Percentiles rank a stretch among this genome's conserved stretches.
Conservation (phyloP, 2,797 vertebrate genomes). For the Acrocephalus scirpaceus region DNA sequence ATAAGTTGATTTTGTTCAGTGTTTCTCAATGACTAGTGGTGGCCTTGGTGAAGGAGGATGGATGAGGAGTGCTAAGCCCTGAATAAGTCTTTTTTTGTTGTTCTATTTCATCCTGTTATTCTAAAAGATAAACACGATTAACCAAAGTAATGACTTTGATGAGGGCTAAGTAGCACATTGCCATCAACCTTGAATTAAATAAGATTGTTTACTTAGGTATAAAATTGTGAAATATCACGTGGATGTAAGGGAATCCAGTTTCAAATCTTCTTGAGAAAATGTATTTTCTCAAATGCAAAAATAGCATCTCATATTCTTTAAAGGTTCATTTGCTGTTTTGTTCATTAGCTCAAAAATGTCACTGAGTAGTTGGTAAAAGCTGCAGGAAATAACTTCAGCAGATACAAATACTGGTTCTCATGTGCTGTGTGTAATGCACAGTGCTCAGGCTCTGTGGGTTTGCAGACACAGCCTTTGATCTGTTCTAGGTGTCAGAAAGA, state of each 20-base stretch:
- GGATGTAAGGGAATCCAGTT: not conserved
- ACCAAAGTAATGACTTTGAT: not conserved
- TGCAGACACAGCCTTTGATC: not conserved
- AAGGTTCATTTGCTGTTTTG: not conserved
- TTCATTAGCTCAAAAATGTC: not conserved
- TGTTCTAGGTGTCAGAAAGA: conserved; percentile 11
- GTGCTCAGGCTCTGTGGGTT: not conserved
- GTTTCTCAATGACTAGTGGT: not conserved
- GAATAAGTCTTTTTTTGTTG: not conserved
- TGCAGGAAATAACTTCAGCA: not conserved
- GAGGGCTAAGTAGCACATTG: not conserved
- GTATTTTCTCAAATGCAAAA: not conserved
- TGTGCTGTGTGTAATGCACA: too few species aligned
- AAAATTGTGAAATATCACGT: not conserved
- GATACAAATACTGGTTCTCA: not conserved
- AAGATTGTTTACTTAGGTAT: not conserved
- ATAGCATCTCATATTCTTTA: not conserved
- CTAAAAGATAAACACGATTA: not conserved
- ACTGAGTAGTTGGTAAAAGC: not conserved
- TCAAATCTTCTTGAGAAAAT: not conserved
- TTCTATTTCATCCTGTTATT: not conserved
- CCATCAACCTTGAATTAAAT: not conserved
- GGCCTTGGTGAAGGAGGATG: not conserved
- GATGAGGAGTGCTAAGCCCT: not conserved
- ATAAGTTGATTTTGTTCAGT: not conserved